Base-by-base conservation (phyloP, 2,888 invertebrate species). In the Linyphia triangularis region DNA sequence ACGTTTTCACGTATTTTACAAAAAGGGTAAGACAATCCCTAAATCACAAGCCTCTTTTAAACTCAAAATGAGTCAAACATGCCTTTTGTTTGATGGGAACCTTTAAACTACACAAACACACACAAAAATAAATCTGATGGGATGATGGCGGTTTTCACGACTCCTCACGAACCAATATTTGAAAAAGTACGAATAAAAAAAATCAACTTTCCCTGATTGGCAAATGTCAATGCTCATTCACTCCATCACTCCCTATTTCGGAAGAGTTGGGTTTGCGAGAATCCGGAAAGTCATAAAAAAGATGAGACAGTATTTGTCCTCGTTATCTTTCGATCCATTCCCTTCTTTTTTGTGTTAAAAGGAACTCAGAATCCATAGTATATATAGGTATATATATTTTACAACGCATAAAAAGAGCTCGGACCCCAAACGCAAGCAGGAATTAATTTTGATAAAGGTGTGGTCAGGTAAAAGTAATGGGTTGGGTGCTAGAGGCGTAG, bases 381-480 rank as follows among this genome's bases (percentile, higher is more conserved):
- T 28, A 51, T 51, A 57, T 73, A 73, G 28, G 63, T 22, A 63
- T 57, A 73, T 57, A 40, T 26, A 37, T 63, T 79, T 79, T 79
- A 79, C 67, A 67, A 24, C 65, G 51, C 79, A 79, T 79, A 79
- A 67, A 79, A 79, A 79, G 51, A 19, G 30, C 22, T 40, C 77
- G 13, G 13, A 51, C 65, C 78, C 57, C n/a, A 28, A 19, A 24
- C 16, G 43, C 79, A 30, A 51, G 65, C 65, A 40, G 67, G 67
- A 79, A 79, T 79, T 79, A 79, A 79, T 79, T 67, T 79, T 67
- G 65, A 79, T 67, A 79, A 79, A 79, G 79, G 79, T 67, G 79
- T 79, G 65, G 79, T 79, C 79, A 79, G 67, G 67, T 67, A 79
- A 79, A 79, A 79, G 51, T 79, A 79, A 79, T 79, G 67, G 26